Evolutionary conservation across 2,113 vertebrate species (phyloP).

Genomic region (Collichthys lucidus): DNA sequence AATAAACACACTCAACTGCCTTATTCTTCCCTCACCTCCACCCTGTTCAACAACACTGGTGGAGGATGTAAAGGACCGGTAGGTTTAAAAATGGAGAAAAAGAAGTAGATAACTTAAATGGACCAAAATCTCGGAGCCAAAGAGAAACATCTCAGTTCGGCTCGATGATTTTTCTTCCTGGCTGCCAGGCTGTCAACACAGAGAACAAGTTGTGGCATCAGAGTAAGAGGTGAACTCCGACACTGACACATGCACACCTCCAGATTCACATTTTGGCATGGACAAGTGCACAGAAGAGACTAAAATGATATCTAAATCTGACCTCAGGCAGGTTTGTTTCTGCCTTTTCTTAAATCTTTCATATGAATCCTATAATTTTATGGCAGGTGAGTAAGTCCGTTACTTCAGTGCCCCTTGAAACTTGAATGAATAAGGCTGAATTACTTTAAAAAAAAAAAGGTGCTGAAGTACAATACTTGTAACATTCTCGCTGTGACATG

Average conservation of each 20-base stretch:
- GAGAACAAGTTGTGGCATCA: neutral
- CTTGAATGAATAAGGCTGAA: neutral
- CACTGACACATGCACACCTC: conserved; percentile 9
- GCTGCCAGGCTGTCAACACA: neutral
- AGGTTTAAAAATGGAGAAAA: conserved; percentile 14
- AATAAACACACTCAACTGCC: conserved; percentile 8
- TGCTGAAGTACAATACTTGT: neutral
- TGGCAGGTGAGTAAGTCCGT: neutral
- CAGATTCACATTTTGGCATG: conserved; percentile 9
- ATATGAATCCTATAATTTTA: neutral
- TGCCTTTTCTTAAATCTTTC: neutral
- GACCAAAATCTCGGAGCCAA: conserved; percentile 14
- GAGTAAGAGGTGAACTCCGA: neutral
- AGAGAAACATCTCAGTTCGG: conserved; percentile 18
- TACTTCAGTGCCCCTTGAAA: neutral
- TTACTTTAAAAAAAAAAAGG: neutral
- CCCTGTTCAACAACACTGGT: neutral
- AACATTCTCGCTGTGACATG: neutral
- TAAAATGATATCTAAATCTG: conserved; percentile 13
- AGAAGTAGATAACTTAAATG: conserved; percentile 26
- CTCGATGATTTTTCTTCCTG: neutral
- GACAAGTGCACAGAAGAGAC: conserved; percentile 19
- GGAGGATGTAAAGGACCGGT: conserved; percentile 9
- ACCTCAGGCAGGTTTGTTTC: neutral
- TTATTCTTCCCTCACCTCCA: neutral